A percentile compares a stretch with the other conserved stretches of the same genome.
phyloP scores from a whole-genome alignment of 2,888 invertebrate species.

The Lasioglossum oenotherae region DNA sequence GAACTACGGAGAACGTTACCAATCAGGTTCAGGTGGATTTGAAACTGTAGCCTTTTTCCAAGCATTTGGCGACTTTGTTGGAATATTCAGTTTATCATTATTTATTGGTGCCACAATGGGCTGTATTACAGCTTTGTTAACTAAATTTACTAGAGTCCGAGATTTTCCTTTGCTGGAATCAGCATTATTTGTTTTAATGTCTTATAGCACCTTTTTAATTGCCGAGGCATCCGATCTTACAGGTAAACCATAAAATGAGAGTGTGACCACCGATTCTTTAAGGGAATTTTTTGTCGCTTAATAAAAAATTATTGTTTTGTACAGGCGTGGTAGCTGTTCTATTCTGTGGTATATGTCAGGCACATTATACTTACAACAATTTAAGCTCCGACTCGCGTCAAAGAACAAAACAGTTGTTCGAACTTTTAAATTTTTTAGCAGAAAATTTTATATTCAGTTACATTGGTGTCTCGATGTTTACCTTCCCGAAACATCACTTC shows the following conservation, averaged over 20 bases:
- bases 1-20: slow-evolving; percentile 93
- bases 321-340: slow-evolving; percentile 97
- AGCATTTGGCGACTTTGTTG: slow-evolving; percentile 95
- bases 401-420: slow-evolving; percentile 83
- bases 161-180: slow-evolving; percentile 98
- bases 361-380: slow-evolving; percentile 98
- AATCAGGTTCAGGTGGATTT: slow-evolving; percentile 92
- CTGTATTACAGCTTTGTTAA: slow-evolving; percentile 96
- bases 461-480: slow-evolving; percentile 99
- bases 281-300: neutral
- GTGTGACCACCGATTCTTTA: neutral
- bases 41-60: slow-evolving; percentile 94
- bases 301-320: slow-evolving; percentile 61
- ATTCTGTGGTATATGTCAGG: slow-evolving; percentile 99
- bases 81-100: slow-evolving; percentile 96
- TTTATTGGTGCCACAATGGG: slow-evolving; percentile 97
- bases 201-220: slow-evolving; percentile 98
- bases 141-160: slow-evolving; percentile 96
- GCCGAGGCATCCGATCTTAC: slow-evolving; percentile 98
- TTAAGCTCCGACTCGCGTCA: slow-evolving; percentile 84
- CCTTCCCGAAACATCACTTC: slow-evolving; percentile 97
- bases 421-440: slow-evolving; percentile 95
- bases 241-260: slow-evolving; percentile 86
- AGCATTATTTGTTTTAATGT: slow-evolving; percentile 98
- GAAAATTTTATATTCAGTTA: slow-evolving; percentile 99